Base-by-base conservation (phyloP, 2,888 invertebrate species). In the Rhingia rostrata region DNA sequence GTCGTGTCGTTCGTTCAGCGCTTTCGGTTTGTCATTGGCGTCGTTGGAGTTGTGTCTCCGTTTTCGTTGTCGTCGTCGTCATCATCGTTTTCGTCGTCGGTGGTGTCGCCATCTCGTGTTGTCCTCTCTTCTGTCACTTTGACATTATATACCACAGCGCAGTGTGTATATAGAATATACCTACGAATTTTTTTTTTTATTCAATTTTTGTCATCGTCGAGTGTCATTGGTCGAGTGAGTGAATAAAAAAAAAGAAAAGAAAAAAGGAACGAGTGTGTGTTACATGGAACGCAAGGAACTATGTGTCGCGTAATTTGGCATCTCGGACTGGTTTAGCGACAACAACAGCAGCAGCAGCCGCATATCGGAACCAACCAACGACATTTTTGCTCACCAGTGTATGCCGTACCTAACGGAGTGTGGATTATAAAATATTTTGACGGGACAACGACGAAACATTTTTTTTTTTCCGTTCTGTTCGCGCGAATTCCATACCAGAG, bases 171-270 rank as follows among this genome's bases (percentile, higher is more conserved):
- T 84, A 84, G 74, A 64, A 69, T 61, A 45, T 58, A 56, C 47
- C 22, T 22, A 22, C 22, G 2, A 22, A 37, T 64, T 61, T 83
- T 84, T 83, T 84, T 77, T 78, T 74, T 75, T 87, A 35, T 56
- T 87, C 87, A 89, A 90, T 89, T 90, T 90, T 90, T 84, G 84
- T 84, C 84, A 90, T 90, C 90, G 90, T 89, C 89, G 90, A 90
- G 90, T 90, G 90, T 90, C 90, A 90, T 90, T 90, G 90, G 90
- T 89, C 89, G 41, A 14, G 89, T 88, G 82, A 78, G 86, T 81
- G 77, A 75, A 60, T 66, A 79, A 64, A 63, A 64, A 74, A 45
- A 56, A 58, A 32, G 47, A 63, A 67, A 60, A 69, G 64, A 63
- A 45, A 63, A 41, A 64, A 51, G 45, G 74, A 74, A 51, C 51